Percentiles rank a stretch among this genome's conserved stretches.
Conservation (phyloP, 1,140 invertebrate species). For the Sarcophaga peregrina region DNA sequence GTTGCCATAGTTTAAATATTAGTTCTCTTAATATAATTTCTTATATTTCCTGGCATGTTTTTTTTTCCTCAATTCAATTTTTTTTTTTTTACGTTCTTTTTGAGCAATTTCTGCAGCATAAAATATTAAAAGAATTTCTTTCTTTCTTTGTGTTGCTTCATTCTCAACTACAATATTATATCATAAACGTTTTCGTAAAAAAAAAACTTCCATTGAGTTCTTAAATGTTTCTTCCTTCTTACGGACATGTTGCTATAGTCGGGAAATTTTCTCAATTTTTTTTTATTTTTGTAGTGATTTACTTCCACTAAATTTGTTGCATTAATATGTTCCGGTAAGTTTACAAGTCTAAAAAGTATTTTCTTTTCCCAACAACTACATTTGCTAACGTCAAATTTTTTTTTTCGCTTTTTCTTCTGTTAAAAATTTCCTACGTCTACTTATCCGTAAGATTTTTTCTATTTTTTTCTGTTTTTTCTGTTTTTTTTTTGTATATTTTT, state of each 20-base stretch:
- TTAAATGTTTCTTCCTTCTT: not conserved
- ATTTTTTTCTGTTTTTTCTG: not conserved
- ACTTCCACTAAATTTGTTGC: slow-evolving; percentile 26
- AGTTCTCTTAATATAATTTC: no score
- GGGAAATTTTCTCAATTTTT: not conserved
- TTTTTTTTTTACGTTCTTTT: not conserved
- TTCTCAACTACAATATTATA: not conserved
- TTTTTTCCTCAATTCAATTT: not conserved
- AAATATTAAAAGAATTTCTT: not conserved
- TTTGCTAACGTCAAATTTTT: not conserved
- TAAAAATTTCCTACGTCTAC: not conserved
- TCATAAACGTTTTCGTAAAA: not conserved
- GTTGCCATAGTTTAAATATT: not conserved
- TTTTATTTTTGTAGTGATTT: not conserved
- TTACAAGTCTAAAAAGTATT: not conserved
- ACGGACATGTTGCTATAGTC: no score
- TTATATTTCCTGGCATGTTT: no score
- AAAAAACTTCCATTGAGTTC: not conserved
- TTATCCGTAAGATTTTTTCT: not conserved
- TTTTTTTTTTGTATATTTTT: not conserved
- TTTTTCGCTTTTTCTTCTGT: no score
- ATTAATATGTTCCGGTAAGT: slow-evolving; percentile 24
- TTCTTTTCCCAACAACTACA: not conserved
- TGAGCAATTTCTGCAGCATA: not conserved
- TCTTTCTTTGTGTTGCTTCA: not conserved